phyloP scores from a whole-genome alignment of 2,888 invertebrate species.

The Sarcophaga variegata region DNA sequence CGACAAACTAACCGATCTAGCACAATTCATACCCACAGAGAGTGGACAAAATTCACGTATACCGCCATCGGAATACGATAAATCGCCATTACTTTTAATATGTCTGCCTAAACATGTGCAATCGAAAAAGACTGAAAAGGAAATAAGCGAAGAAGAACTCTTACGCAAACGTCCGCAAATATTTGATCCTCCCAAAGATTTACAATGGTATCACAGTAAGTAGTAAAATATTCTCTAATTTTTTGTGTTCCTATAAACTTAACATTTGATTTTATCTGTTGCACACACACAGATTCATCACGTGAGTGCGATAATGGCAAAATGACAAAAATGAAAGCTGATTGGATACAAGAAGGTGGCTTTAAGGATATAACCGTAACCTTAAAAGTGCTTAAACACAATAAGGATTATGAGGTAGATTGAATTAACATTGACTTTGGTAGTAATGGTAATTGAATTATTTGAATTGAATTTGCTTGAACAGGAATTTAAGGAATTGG shows the following conservation, averaged over 20 bases:
- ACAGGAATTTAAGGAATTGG: constrained; percentile 89
- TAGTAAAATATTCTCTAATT: not conserved
- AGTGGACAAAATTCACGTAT: constrained; percentile 83
- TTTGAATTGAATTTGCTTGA: constrained; percentile 53
- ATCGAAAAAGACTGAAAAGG: constrained; percentile 80
- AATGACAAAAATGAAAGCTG: constrained; percentile 87
- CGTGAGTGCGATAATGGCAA: constrained; percentile 85
- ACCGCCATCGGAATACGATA: constrained; percentile 92
- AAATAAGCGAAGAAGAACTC: constrained; percentile 78
- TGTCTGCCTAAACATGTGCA: constrained; percentile 80
- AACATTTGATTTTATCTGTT: not conserved
- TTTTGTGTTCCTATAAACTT: not conserved
- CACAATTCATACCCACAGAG: constrained; percentile 77
- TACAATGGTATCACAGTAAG: constrained; percentile 80
- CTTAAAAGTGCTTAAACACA: constrained; percentile 89
- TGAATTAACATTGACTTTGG: not conserved
- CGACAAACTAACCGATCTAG: constrained; percentile 77
- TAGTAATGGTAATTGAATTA: constrained; percentile 1
- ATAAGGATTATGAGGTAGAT: constrained; percentile 85
- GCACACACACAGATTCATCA: constrained; percentile 84
- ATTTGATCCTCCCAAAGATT: constrained; percentile 79
- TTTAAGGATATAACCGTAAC: constrained; percentile 89
- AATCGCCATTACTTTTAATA: constrained; percentile 79
- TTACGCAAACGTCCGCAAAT: constrained; percentile 79
- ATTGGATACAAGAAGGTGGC: constrained; percentile 89